A percentile compares a stretch with the other conserved stretches of the same genome.
These are phyloP conservation scores for Glareola pratincola DNA, from an alignment of 2,113 vertebrate genomes.

Conservation along the genomic window DNA sequence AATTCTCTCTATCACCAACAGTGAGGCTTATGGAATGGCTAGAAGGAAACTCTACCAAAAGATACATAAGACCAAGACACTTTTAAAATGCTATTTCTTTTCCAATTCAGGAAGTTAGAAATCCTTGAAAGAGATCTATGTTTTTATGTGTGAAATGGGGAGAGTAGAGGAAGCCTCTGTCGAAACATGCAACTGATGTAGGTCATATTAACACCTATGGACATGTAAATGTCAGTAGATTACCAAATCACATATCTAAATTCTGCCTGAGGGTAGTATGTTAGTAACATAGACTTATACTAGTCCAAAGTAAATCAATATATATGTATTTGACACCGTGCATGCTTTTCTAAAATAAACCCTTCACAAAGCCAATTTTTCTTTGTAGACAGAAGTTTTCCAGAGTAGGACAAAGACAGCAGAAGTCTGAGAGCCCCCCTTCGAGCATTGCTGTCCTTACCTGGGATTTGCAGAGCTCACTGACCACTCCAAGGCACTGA, in stretches of 20 bases:
- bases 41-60: not conserved
- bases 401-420: not conserved
- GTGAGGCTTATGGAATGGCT: not conserved
- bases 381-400: not conserved
- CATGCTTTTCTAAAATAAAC: not conserved
- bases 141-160: not conserved
- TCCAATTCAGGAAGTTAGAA: not conserved
- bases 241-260: not conserved
- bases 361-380: not conserved
- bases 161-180: not conserved
- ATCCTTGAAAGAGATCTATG: not conserved
- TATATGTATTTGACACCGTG: not conserved
- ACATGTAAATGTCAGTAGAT: slow-evolving; percentile 7
- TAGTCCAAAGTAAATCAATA: not conserved
- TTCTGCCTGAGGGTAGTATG: not conserved
- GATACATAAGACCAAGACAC: not conserved
- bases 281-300: not conserved
- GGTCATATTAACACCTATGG: not conserved
- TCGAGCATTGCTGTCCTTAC: not conserved
- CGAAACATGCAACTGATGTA: not conserved
- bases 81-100: not conserved
- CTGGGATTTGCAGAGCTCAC: not conserved
- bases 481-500: not conserved
- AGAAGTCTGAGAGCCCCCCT: not conserved
- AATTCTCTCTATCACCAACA: not conserved